Evolutionary conservation across 1,140 invertebrate genomes (phyloP).

Genomic region (Pseudomyrmex dendroicus): DNA sequence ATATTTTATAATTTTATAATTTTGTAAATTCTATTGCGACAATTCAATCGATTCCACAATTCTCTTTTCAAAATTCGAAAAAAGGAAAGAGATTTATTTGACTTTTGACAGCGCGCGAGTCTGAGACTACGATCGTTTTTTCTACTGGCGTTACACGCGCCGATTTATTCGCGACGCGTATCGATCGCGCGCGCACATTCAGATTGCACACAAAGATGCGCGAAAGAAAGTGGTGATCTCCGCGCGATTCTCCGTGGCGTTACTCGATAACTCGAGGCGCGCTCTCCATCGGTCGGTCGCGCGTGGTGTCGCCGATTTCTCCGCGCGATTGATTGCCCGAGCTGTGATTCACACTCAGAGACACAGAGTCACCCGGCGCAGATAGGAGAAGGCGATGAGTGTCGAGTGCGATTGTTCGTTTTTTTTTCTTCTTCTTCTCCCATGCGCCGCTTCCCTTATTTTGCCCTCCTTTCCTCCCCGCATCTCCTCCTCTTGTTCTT

Average conservation of each 20-base stretch:
- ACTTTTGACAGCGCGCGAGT: background rate
- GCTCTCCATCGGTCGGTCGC: too few relatives aligned
- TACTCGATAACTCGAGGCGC: constrained; percentile 13
- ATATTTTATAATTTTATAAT: too few relatives aligned
- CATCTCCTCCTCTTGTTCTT: constrained; percentile 6
- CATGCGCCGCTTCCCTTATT: constrained; percentile 3
- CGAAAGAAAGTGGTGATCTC: background rate
- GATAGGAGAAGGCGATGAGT: constrained; percentile 52
- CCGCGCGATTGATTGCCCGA: constrained; percentile 62
- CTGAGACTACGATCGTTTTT: background rate
- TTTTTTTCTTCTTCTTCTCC: constrained; percentile 6
- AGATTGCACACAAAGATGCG: background rate
- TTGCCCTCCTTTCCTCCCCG: constrained; percentile 1
- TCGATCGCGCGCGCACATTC: background rate
- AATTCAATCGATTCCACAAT: too few relatives aligned
- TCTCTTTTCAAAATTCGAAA: too few relatives aligned
- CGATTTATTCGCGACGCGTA: background rate
- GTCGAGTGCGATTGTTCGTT: constrained; percentile 38
- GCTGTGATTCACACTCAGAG: constrained; percentile 59
- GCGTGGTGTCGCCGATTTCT: constrained; percentile 60
- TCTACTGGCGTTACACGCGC: background rate
- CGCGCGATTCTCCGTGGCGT: background rate
- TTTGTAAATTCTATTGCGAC: too few relatives aligned
- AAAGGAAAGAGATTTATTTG: background rate
- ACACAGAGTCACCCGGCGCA: constrained; percentile 57